Percentiles rank a stretch among this genome's conserved stretches.
phyloP scores from a whole-genome alignment of 2,888 invertebrate genomes.

The Oxystoma pomonae region DNA sequence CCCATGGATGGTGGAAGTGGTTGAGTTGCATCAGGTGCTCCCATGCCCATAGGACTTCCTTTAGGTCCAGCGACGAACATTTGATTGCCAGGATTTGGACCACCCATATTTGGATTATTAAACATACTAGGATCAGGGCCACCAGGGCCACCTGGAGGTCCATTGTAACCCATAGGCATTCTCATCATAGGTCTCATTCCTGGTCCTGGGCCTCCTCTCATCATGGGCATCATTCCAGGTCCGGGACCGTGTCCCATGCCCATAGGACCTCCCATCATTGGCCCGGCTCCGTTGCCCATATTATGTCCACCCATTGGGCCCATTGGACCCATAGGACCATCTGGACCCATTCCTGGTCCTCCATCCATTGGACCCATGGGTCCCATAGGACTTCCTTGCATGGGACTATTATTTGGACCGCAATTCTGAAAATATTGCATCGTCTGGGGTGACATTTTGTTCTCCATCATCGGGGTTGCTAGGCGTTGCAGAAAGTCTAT shows the following conservation, averaged over 20 bases:
- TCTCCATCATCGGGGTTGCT: slow-evolving; percentile 74
- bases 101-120: slow-evolving; percentile 43
- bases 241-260: slow-evolving; percentile 45
- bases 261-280: slow-evolving; percentile 48
- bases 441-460: slow-evolving; percentile 62
- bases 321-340: slow-evolving; percentile 52
- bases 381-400: slow-evolving; percentile 45
- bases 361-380: slow-evolving; percentile 49
- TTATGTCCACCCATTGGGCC: slow-evolving; percentile 42
- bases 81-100: slow-evolving; percentile 42
- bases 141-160: slow-evolving; percentile 24
- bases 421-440: slow-evolving; percentile 71
- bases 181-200: slow-evolving; percentile 41
- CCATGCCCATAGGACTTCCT: slow-evolving; percentile 55
- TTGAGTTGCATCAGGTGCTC: slow-evolving; percentile 62
- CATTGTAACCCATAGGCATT: slow-evolving; percentile 31
- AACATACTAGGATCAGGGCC: slow-evolving; percentile 44
- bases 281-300: slow-evolving; percentile 39
- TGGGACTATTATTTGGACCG: slow-evolving; percentile 51
- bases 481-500: slow-evolving; percentile 86
- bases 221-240: slow-evolving; percentile 44
- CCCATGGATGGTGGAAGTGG: slow-evolving; percentile 78
- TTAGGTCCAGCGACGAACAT: slow-evolving; percentile 58
- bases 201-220: slow-evolving; percentile 37
- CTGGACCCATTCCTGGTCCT: slow-evolving; percentile 39